Evolutionary conservation across 2,888 invertebrate genomes (phyloP).

Genomic region (Camptogramma bilineatum): DNA sequence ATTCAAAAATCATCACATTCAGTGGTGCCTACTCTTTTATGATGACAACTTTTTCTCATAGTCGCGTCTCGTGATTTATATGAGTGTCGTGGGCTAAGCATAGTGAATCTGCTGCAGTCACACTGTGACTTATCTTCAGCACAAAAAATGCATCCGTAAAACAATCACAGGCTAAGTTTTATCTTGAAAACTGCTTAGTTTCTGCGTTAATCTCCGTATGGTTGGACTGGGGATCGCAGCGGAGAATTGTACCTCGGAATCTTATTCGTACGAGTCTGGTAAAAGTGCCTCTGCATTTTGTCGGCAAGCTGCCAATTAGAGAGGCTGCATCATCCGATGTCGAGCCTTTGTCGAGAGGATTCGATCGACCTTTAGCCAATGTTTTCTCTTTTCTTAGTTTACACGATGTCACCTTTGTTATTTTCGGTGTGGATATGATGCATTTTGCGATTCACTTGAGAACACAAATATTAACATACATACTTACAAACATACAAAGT

Average conservation of each 20-base stretch:
- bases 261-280: neutral
- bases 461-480: too few relatives aligned
- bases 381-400: neutral
- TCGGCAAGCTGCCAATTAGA: slow-evolving; percentile 28
- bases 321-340: slow-evolving; percentile 15
- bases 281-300: slow-evolving; percentile 19
- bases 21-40: too few relatives aligned
- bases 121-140: too few relatives aligned
- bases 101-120: too few relatives aligned
- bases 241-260: neutral
- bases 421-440: neutral
- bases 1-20: too few relatives aligned
- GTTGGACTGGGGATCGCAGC: neutral
- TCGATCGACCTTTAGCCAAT: neutral
- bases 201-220: neutral
- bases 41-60: too few relatives aligned
- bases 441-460: too few relatives aligned
- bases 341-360: slow-evolving; percentile 24
- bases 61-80: too few relatives aligned
- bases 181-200: neutral
- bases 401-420: neutral
- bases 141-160: too few relatives aligned
- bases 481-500: too few relatives aligned
- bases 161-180: neutral
- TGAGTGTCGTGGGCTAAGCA: too few relatives aligned